A percentile compares a stretch with the other conserved stretches of the same genome.
These are phyloP conservation scores for Epinotia bilunana DNA, from an alignment of 2,888 invertebrate species.

Conservation along the genomic window DNA sequence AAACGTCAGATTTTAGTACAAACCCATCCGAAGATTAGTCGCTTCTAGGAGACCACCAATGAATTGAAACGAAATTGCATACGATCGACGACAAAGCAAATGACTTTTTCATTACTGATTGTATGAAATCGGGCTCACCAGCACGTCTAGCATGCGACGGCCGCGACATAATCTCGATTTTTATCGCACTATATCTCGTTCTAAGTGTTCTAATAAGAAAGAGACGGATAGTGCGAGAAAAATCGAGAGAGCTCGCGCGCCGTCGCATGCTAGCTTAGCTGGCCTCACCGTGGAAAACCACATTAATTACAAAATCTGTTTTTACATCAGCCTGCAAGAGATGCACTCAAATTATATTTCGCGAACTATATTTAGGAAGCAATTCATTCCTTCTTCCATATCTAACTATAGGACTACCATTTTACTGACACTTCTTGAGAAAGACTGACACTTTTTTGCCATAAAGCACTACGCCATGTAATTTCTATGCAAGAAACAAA, in stretches of 20 bases:
- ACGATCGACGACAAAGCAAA: background rate
- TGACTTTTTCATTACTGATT: background rate
- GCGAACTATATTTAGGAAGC: conserved; percentile 25
- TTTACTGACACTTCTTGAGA: background rate
- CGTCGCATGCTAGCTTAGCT: no score
- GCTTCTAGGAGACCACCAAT: background rate
- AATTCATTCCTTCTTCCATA: conserved; percentile 21
- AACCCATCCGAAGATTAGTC: background rate
- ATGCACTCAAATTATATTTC: conserved; percentile 10
- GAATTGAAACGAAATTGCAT: background rate
- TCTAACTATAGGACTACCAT: conserved; percentile 10
- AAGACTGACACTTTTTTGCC: no score
- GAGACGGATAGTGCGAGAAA: no score
- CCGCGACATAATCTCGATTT: no score
- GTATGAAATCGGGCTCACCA: background rate
- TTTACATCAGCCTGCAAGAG: background rate
- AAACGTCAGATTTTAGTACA: no score
- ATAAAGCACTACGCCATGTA: no score
- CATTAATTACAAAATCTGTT: background rate
- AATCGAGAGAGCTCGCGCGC: no score
- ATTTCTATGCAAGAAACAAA: no score
- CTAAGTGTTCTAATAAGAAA: no score
- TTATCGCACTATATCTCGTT: no score
- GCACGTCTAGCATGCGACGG: no score
- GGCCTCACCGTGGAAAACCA: background rate